Conservation (phyloP, 2,113 vertebrate genomes). For the Syrrhaptes paradoxus region DNA sequence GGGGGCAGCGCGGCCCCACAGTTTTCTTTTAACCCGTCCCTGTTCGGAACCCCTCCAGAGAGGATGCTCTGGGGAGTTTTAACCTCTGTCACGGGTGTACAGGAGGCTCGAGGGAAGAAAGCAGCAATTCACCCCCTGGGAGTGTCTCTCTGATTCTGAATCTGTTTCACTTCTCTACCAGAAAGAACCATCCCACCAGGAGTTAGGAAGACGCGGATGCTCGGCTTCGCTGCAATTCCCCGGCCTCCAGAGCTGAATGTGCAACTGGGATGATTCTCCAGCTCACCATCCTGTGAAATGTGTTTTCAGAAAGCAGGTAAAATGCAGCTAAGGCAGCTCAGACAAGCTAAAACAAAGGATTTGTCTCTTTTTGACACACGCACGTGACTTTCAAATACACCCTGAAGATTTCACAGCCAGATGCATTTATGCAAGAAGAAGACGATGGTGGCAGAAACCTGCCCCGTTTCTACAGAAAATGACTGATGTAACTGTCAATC, state of each 20-base stretch:
- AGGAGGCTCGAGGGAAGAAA: not conserved
- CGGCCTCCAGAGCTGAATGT: not conserved
- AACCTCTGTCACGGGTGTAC: fast-evolving
- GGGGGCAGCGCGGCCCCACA: not conserved
- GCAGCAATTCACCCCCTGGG: not conserved
- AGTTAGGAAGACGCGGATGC: not conserved
- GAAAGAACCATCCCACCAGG: slow-evolving; percentile 12
- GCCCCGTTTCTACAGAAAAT: not conserved
- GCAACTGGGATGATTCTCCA: not conserved
- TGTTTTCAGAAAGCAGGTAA: not conserved
- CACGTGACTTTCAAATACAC: not conserved
- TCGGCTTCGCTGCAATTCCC: not conserved
- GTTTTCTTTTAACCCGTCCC: not conserved
- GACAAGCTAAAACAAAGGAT: not conserved
- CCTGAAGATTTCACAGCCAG: not conserved
- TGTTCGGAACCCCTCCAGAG: not conserved
- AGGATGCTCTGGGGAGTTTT: not conserved
- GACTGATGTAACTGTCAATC: not conserved
- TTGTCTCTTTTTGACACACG: not conserved
- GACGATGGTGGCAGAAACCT: not conserved
- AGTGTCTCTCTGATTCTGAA: not conserved
- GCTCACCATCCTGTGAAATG: not conserved
- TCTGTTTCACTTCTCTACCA: slow-evolving; percentile 5
- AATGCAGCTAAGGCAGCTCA: slow-evolving; percentile 1
- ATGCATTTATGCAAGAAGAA: not conserved